Evolutionary conservation across 2,888 invertebrate species (phyloP), one percentile per base, ranked within the genome.

Genomic region (Trichogramma evanescens): DNA sequence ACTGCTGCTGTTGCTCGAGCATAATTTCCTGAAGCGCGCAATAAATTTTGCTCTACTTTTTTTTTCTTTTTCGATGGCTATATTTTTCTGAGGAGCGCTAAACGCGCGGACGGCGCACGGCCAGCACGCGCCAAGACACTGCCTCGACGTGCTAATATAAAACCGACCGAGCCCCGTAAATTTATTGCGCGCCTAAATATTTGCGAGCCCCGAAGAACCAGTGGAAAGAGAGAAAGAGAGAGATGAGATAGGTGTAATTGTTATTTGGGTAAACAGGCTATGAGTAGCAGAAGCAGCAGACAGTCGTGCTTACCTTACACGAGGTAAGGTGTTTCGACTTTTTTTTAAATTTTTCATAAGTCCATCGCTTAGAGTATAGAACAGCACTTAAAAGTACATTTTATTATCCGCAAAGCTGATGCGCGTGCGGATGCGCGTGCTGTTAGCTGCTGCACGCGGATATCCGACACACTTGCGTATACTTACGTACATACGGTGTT

Each of bases 21-120:
- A 52, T 56, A 61, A 61, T 61, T 61, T 61, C 52, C 52, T 48
- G 61, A 26, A 26, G 26, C 26, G 51, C 44, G 56, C 59, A 56
- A 59, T 58, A 63, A 56, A 63, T 63, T 58, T 57, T 44, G 13
- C 10, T 26, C 26, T 26, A 2, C 26, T 26, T 26, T 26, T 26
- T 26, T 26, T 26, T 26, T 26, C 1, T 26, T 26, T 26, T 26
- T 26, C 26, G 26, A 26, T 26, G 26, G 26, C 26, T 26, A 26
- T 2, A 26, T 26, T 26, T 26, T 26, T 26, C 3, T 26, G 26
- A 26, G 26, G 26, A 26, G 26, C 26, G 26, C 26, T 26, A 26
- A 26, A 26, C 26, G 26, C 26, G 26, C 26, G 26, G 26, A 26
- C 26, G 26, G 26, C 26, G 26, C 26, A 26, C 26, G 26, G 26